Base-by-base conservation (phyloP, 2,888 invertebrate species). In the Lepas anatifera region DNA sequence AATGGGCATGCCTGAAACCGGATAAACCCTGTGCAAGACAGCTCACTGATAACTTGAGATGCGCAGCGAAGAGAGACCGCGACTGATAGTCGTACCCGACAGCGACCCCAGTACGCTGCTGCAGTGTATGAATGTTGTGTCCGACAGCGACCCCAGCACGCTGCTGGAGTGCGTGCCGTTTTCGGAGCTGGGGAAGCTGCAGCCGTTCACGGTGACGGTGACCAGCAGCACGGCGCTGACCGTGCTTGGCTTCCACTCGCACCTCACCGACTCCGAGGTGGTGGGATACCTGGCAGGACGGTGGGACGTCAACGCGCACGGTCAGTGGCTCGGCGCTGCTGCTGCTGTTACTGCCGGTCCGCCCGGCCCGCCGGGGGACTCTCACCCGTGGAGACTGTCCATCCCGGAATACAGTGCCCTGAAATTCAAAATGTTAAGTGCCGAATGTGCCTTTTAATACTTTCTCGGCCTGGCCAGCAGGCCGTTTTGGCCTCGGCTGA, bases 221-320 rank as follows among this genome's bases (percentile, higher is more conserved):
- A 88, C 90, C 70, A 90, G 93, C 32, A 90, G 93, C 32, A 93
- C 93, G 77, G 89, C 94, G 2, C 87, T 90, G 71, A 83, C 95
- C 29, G 84, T 95, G 72, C 88, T 95, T 77, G 95, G 96, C 80
- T 89, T 96, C 76, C 96, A 96, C 79, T 92, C 93, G 77, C 95
- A 96, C 80, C 83, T 96, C 75, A 92, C 91, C n/a, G 90, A 89
- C 77, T 90, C 90, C 76, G 96, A 96, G 83, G 92, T 95, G 22
- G 92, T 92, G 77, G 97, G 97, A n/a, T 97, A 96, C 80, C 82
- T 97, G 68, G 96, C 91, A 68, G 96, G 97, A 6, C 89, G 89
- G 71, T 97, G 96, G 96, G 96, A 96, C 81, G 87, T 92, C 69
- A 92, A 92, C 79, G 87, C 87, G 73, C 95, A 96, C 77, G 93